Conservation (phyloP, 2,888 invertebrate genomes). For the Luffia ferchaultella region DNA sequence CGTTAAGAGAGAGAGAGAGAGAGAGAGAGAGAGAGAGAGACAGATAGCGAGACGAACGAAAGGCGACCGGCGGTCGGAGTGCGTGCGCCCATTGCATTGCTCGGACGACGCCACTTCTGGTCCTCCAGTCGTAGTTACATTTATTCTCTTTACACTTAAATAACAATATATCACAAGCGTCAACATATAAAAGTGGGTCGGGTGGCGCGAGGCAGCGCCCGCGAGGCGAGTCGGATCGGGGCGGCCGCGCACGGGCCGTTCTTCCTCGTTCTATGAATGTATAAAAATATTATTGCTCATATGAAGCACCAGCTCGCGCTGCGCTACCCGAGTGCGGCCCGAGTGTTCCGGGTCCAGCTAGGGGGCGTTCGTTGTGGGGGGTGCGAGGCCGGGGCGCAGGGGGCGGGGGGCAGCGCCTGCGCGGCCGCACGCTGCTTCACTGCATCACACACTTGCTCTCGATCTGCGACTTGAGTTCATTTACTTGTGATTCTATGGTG, state of each 20-base stretch:
- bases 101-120: background rate
- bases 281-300: conserved; percentile 67
- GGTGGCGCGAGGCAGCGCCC: conserved; percentile 8
- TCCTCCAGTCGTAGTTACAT: conserved; percentile 49
- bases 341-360: background rate
- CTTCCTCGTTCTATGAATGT: conserved; percentile 49
- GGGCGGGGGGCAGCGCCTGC: conserved; percentile 1
- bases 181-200: conserved; percentile 52
- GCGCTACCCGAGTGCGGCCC: background rate
- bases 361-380: conserved; percentile 10
- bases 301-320: conserved; percentile 46
- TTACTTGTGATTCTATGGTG: conserved; percentile 96
- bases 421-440: conserved; percentile 63
- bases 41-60: background rate
- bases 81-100: background rate
- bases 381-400: conserved; percentile 21
- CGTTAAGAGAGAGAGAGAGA: conserved; percentile 21
- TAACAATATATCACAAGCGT: conserved; percentile 66
- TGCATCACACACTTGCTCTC: conserved; percentile 97
- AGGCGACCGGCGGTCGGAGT: background rate
- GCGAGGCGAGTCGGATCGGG: background rate
- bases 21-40: background rate
- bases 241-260: background rate
- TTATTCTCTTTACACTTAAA: conserved; percentile 62
- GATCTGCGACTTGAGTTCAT: conserved; percentile 94